Percentiles rank a stretch among this genome's conserved stretches.
Evolutionary conservation across 2,113 vertebrate genomes (phyloP).

Genomic region (Coptodon bakossiorum): DNA sequence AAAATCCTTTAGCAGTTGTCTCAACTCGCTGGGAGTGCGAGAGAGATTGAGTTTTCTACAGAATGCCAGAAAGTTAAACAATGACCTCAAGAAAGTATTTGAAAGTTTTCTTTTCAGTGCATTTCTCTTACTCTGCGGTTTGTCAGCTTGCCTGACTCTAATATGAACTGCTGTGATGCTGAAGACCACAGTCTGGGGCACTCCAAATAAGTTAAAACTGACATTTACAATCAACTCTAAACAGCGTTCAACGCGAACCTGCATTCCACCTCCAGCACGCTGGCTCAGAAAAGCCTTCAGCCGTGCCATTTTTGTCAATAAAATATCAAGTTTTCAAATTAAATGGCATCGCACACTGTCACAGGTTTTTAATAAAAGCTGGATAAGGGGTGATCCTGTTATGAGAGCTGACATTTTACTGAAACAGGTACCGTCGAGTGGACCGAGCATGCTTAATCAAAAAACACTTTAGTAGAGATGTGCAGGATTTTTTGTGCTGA

Average conservation of each 20-base stretch:
- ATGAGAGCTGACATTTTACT: slow-evolving; percentile 15
- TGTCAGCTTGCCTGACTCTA: not conserved
- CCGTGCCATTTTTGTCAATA: not conserved
- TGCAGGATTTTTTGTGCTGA: not conserved
- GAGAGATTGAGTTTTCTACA: not conserved
- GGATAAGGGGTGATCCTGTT: not conserved
- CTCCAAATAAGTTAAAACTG: not conserved
- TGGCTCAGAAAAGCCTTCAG: not conserved
- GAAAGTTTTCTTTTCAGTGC: not conserved
- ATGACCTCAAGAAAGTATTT: not conserved
- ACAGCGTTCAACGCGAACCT: not conserved
- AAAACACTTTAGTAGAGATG: not conserved
- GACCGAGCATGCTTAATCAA: not conserved
- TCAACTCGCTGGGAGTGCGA: not conserved
- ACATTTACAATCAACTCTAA: slow-evolving; percentile 24
- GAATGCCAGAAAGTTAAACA: not conserved
- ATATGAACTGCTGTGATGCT: not conserved
- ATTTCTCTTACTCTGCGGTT: not conserved
- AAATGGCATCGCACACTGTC: not conserved
- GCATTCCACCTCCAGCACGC: not conserved
- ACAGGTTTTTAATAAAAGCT: not conserved
- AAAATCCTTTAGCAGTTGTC: not conserved
- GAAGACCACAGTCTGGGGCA: not conserved
- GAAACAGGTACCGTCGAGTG: not conserved
- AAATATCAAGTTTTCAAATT: slow-evolving; percentile 14